Percentiles rank a stretch among this genome's conserved stretches.
Conservation (phyloP, 2,888 invertebrate species). For the Fissipunctia ypsillon region DNA sequence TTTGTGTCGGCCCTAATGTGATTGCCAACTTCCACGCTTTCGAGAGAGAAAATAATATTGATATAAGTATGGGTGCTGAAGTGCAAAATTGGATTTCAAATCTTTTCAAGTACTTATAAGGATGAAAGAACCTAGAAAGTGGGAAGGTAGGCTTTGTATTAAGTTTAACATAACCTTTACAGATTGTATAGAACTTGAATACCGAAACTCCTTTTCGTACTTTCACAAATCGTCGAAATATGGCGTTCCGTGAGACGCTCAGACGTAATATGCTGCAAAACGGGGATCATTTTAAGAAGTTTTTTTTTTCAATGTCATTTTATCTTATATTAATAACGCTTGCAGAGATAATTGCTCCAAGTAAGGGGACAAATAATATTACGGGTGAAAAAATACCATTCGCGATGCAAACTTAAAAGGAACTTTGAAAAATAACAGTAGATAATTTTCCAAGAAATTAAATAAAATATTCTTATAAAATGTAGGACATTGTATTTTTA, state of each 20-base stretch:
- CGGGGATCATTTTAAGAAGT: no score
- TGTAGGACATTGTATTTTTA: constrained; percentile 47
- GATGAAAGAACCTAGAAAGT: constrained; percentile 31
- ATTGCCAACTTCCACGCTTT: constrained; percentile 60
- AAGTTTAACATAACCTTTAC: constrained; percentile 5
- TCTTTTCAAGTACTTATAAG: constrained; percentile 50
- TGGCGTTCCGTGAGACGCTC: neutral
- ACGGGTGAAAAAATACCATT: neutral
- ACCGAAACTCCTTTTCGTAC: neutral
- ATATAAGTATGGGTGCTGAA: constrained; percentile 45
- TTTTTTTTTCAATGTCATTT: neutral
- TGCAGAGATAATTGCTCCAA: neutral
- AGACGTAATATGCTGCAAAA: neutral
- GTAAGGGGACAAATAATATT: neutral
- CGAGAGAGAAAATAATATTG: constrained; percentile 54
- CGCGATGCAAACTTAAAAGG: neutral
- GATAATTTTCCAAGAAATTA: neutral
- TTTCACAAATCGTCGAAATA: neutral
- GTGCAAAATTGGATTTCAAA: constrained; percentile 57
- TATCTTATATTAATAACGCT: neutral
- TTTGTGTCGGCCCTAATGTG: constrained; percentile 62
- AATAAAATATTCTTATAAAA: constrained; percentile 20
- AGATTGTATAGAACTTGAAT: neutral
- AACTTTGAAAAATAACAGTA: neutral
- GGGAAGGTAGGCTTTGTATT: constrained; percentile 15